Evolutionary conservation across 2,113 vertebrate species (phyloP).

Genomic region (Mionectes macconnelli): DNA sequence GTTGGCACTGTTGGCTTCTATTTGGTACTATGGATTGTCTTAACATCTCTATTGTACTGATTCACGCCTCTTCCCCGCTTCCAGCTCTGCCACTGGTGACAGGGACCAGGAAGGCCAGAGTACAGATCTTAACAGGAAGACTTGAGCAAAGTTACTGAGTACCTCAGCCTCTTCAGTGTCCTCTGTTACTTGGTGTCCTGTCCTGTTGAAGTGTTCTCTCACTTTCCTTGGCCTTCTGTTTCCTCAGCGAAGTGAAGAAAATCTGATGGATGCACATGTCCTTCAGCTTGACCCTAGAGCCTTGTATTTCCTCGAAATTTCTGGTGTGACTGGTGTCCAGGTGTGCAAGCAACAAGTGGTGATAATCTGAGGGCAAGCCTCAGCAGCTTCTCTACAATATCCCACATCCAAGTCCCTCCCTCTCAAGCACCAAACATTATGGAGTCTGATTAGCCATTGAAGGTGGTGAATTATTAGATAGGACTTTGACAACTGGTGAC

Average conservation of each 20-base stretch:
- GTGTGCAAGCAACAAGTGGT: not conserved
- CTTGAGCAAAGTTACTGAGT: not conserved
- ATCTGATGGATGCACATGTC: fast-evolving
- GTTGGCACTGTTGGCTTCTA: not conserved
- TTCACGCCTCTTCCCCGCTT: not conserved
- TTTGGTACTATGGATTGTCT: not conserved
- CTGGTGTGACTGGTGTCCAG: not conserved
- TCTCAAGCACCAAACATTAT: not conserved
- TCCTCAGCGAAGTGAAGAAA: not conserved
- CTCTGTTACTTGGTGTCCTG: not conserved
- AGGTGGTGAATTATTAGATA: not conserved
- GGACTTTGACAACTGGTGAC: not conserved
- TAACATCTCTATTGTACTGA: not conserved
- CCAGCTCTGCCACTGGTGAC: not conserved
- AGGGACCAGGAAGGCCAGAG: not conserved
- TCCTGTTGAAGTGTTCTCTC: not conserved
- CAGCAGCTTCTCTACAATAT: not conserved
- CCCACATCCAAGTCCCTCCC: not conserved
- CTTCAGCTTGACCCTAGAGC: not conserved
- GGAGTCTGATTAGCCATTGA: not conserved
- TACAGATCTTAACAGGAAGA: not conserved
- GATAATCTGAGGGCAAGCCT: not conserved
- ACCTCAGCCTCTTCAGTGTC: not conserved
- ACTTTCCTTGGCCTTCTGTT: not conserved
- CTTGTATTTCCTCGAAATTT: not conserved